Evolutionary conservation across 2,888 invertebrate genomes (phyloP), one percentile per base, ranked within the genome.

Genomic region (Caenorhabditis zanzibari): DNA sequence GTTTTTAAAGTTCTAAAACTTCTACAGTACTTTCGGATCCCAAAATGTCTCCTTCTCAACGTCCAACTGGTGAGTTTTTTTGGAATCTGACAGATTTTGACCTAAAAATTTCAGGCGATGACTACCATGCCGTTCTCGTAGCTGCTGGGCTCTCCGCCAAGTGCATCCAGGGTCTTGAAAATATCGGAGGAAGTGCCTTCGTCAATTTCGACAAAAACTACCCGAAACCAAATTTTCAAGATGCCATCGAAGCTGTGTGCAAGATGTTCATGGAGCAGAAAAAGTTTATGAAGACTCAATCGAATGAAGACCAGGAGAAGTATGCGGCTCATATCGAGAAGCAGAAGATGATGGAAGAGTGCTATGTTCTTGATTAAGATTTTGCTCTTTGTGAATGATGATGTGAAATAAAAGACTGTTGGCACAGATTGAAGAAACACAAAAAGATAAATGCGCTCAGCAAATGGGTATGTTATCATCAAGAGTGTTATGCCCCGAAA

Each of bases 401-500:
- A 6, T 32, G 32, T 32, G 32, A 7, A 7, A 32, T 32, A 32
- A 32, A 32, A 6, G 32, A 32, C n/a, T n/a, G n/a, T n/a, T n/a
- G n/a, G n/a, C n/a, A n/a, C n/a, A n/a, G 7, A 32, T 32, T 4
- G 32, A 4, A 32, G 7, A 32, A 32, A 32, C 32, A 32, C 32
- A 35, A 41, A 71, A 38, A 14, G 26, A 63, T 41, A 69, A 56
- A 38, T 16, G 74, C 81, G 81, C 81, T 81, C 81, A 81, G 81
- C 69, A 68, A 19, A 72, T 22, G 73, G 74, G n/a, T 81, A 81
- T 59, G 69, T 81, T 81, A 74, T 81, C 81, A 81, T 66, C 76
- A 73, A 72, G 41, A 61, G 6, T 16, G 19, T 68, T 73, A 73
- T 82, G 82, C 82, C 73, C 83, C 79, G 83, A 83, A 83, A 83